Evolutionary conservation across 2,113 vertebrate genomes (phyloP), one percentile per base, ranked within the genome.

Genomic region (Spermophilus dauricus): DNA sequence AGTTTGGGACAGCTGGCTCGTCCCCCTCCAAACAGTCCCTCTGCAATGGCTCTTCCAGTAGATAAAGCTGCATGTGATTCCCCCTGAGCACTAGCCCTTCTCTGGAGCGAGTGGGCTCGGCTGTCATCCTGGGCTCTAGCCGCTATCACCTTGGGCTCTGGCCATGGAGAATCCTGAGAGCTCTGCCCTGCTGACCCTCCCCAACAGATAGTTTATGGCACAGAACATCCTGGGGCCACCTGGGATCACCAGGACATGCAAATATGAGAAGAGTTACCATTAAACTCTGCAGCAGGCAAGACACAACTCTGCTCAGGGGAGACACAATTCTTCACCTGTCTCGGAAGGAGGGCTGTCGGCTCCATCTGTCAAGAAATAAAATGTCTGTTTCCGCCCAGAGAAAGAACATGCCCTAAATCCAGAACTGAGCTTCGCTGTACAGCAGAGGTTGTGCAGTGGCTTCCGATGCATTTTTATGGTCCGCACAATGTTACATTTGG

Each of bases 361-460:
- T 28, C 48, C 63, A 45, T 65, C 83, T n/a, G 67, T 63, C 75
- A 70, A 48, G 89, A 81, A 75, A 86, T 30, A 48, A 81, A 72
- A 45, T 58, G 3, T 56, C 81, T 75, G 56, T 30, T 81, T 80
- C 53, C 22, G 8, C 56, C n/a, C 0, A 14, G 32, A 73, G 53
- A 42, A 86, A 70, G 89, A 14, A 8, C 75, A 30, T 1, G 32
- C 39, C 9, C 39, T 48, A 24, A 18, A 26, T 22, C 42, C 45
- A 45, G n/a, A 69, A 1, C 4, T 34, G 5, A 76, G 2, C 53
- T 53, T 8, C 6, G 0, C 30, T 58, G n/a, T 37, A 9, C 5
- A 37, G 16, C 67, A n/a, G 37, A 73, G 24, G 28, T 17, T 13
- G 17, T 51, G 28, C 4, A 1, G 8, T 6, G 65, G 4, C 30